Base-by-base conservation (phyloP, 2,797 vertebrate genomes). In the Capromys pilorides region DNA sequence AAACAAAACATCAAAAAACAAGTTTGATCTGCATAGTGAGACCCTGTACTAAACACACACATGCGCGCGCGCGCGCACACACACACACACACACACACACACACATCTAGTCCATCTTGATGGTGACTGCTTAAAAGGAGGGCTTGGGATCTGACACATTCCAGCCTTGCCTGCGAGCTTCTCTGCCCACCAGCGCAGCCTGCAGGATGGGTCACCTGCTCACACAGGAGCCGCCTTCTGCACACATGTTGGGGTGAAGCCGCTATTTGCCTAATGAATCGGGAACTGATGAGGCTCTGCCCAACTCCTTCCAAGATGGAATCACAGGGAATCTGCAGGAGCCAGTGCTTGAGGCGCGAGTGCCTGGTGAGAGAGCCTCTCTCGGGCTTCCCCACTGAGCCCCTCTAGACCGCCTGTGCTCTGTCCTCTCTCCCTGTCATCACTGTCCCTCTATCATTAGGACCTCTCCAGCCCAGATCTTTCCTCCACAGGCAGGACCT, bases 231-330 rank as follows among this genome's bases (percentile, higher is more conserved):
- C 21, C 57, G 78, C 75, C 67, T 39, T 59, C 57, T 66, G 64
- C 41, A 86, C 18, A 4, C 0, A 0, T 2, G 12, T 24, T 0
- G 0, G 13, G n/a, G 24, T 7, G 49, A n/a, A 0, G 0, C 24
- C 36, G 49, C 10, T 62, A 73, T 57, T n/a, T 1, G 18, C 78
- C 71, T 67, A 36, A 9, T 69, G n/a, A 33, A 59, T 45, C 2
- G 1, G 61, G 16, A 88, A 21, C 26, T 11, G 45, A 41, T 0
- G 1, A 57, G 22, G 10, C 18, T 67, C 73, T 45, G 31, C 24
- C 88, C 11, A 7, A 3, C 13, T 26, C 21, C 62, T 82, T 59
- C 10, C 9, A 54, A 57, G 39, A 89, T 16, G 73, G 28, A n/a
- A 75, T 57, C 41, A 64, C 24, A 45, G 24, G 51, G 71, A 67